Base-by-base conservation (phyloP, 2,797 vertebrate genomes). In the Manis pentadactyla region DNA sequence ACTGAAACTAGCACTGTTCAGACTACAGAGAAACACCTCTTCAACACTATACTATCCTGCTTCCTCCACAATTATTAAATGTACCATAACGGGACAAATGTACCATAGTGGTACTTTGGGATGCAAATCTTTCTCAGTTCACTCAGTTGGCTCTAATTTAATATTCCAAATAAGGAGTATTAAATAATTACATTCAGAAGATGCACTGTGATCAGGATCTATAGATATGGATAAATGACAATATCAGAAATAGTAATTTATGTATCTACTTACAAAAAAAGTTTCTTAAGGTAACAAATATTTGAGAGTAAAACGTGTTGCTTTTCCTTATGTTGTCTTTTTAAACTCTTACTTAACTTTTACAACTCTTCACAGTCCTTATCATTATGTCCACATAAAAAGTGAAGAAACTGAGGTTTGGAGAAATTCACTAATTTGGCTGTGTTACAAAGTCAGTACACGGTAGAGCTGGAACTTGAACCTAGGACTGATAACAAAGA, bases 381-480 rank as follows among this genome's bases (percentile, higher is more conserved):
- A 84, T n/a, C 29, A 19, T 51, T 37, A 66, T 13, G 49, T 74
- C 57, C 53, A 77, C 15, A n/a, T 12, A 96, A 78, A 94, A 73
- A 90, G 1, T 57, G 15, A 93, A 94, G 59, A 93, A 79, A 87
- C 1, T 82, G 63, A 96, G 31, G 37, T 85, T 75, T 87, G 53
- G 27, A 90, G 85, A 92, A 92, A 95, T 94, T 77, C 42, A 51
- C 37, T 87, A 66, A 71, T 95, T 84, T 87, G 71, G 34, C 49
- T 87, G n/a, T 66, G 59, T 68, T 85, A 86, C 39, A 84, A 94
- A 94, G 57, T 89, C 86, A 95, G 86, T 91, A 91, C 86, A 86
- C 34, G 8, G 25, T 11, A 87, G 6, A 87, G 21, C 37, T 84
- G 68, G 51, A 92, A 89, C 34, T 21, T 89, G 59, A 97, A 88